Evolutionary conservation across 2,797 vertebrate genomes (phyloP).

Genomic region (Morelia viridis): DNA sequence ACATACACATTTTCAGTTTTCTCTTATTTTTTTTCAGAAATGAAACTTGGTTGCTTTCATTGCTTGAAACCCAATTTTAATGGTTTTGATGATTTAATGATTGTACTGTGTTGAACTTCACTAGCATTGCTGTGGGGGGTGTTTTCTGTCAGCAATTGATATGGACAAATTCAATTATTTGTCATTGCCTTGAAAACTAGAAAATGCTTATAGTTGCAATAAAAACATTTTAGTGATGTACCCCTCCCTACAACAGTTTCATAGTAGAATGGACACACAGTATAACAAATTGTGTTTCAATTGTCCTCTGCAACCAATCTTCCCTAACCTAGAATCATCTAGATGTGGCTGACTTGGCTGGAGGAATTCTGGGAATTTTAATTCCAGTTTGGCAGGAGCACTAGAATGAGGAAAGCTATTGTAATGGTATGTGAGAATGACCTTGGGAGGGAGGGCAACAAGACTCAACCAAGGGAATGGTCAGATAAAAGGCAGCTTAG

Average conservation of each 20-base stretch:
- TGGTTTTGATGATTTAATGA: conserved; percentile 76
- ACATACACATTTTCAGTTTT: conserved; percentile 53
- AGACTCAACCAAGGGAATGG: neutral
- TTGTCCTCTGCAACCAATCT: neutral
- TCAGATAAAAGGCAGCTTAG: neutral
- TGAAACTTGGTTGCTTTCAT: conserved; percentile 63
- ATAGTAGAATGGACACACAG: conserved; percentile 10
- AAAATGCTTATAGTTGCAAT: conserved; percentile 67
- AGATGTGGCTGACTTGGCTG: neutral
- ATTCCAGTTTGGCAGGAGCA: neutral
- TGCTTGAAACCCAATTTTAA: conserved; percentile 72
- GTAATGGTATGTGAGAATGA: neutral
- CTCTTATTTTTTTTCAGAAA: conserved; percentile 32
- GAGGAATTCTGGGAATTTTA: neutral
- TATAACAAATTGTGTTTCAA: neutral
- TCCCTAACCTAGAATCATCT: neutral
- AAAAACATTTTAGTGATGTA: conserved; percentile 53
- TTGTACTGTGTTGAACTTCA: conserved; percentile 62
- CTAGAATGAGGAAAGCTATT: neutral
- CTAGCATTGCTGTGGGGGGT: conserved; percentile 67
- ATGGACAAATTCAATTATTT: conserved; percentile 75
- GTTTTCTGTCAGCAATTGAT: conserved; percentile 71
- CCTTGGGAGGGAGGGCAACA: neutral
- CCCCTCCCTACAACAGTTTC: conserved; percentile 26
- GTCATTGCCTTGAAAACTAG: conserved; percentile 74